Evolutionary conservation across 1,140 invertebrate species (phyloP), one percentile per base, ranked within the genome.

Genomic region (Diorhabda sublineata): DNA sequence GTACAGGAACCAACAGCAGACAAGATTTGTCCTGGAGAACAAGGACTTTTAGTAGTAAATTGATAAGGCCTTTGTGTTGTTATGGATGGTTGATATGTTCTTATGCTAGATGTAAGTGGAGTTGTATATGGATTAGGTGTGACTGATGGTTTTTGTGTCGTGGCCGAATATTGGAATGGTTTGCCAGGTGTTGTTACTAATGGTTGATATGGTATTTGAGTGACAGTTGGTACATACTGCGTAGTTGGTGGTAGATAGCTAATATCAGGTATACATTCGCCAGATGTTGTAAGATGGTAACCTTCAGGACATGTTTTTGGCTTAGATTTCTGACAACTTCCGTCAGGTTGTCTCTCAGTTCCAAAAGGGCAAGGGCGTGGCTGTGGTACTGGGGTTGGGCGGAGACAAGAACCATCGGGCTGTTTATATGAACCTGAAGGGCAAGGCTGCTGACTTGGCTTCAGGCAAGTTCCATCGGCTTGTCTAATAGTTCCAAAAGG

Each of bases 171-270:
- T 5, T 56, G 9, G 45, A 45, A 68, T 68, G 58, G 26, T 56
- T 56, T 63, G 42, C 42, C 52, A 62, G 52, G 56, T 62, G 67
- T 67, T 62, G 67, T 67, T 60, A 61, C 42, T 61, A 58, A 67
- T 67, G 66, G 66, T 52, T 61, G 66, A 61, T 67, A 61, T 67
- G 66, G 64, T 57, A 57, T 65, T 65, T 65, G 64, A 43, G 64
- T 65, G 52, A 65, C 64, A 45, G 58, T 60, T 45, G 61, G 59
- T 68, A 68, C 60, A 68, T 68, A 68, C 60, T 68, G 45, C 57
- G 61, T 64, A 45, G 68, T 61, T 42, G 41, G 11, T 45, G 65
- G 65, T 45, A 58, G 65, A 26, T n/a, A 67, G 58, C 59, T 67
- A 67, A 42, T 67, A 57, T 56, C 42, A 61, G 61, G 43, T 62